phyloP scores from a whole-genome alignment of 2,797 vertebrate genomes.

The Protosalanx chinensis region DNA sequence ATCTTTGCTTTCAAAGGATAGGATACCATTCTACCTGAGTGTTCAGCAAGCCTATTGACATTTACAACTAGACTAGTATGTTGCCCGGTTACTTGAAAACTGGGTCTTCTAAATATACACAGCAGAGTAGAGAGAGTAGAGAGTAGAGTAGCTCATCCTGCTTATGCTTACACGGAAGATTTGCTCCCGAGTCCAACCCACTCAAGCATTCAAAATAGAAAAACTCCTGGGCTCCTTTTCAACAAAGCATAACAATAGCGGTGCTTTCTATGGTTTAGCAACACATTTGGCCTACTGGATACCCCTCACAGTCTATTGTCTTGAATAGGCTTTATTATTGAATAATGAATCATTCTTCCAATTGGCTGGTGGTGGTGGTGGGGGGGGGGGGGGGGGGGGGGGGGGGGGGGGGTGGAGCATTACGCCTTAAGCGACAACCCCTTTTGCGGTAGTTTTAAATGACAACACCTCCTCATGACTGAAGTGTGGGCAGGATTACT shows the following conservation, averaged over 20 bases:
- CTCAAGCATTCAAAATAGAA: constrained; percentile 7
- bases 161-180: not conserved
- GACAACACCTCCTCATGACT: not conserved
- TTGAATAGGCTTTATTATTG: not conserved
- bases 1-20: constrained; percentile 23
- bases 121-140: no score
- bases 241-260: not conserved
- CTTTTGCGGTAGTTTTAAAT: not conserved
- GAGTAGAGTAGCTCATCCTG: not conserved
- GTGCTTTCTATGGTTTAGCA: not conserved
- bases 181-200: not conserved
- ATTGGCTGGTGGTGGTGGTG: not conserved
- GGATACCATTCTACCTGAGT: constrained; percentile 22
- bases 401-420: not conserved
- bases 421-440: not conserved
- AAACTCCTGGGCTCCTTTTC: not conserved
- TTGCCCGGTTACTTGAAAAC: constrained; percentile 8
- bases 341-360: not conserved
- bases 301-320: not conserved
- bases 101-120: constrained; percentile 7
- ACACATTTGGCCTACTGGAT: not conserved
- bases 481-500: not conserved
- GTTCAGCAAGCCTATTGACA: not conserved
- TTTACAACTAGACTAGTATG: not conserved
- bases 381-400: no score